phyloP scores from a whole-genome alignment of 1,140 invertebrate species.

The Drosophila nebulosa region DNA sequence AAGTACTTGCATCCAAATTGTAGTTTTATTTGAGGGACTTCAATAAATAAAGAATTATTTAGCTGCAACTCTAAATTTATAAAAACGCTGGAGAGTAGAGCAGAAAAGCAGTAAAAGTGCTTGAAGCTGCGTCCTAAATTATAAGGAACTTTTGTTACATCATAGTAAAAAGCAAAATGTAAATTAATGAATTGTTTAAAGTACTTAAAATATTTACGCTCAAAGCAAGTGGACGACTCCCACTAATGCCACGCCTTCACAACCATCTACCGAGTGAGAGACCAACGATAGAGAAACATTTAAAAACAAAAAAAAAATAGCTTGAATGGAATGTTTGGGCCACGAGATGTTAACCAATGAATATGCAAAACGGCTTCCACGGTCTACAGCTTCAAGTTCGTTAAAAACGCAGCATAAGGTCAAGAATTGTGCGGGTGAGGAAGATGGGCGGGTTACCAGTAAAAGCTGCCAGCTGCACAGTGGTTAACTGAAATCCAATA shows the following conservation, averaged over 20 bases:
- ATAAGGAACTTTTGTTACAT: conserved; percentile 29
- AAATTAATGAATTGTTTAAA: conserved; percentile 77
- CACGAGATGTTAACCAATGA: conserved; percentile 56
- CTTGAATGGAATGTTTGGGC: neutral
- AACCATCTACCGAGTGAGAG: neutral
- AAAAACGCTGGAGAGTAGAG: neutral
- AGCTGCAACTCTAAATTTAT: conserved; percentile 10
- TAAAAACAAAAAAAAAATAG: neutral
- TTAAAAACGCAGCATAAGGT: conserved; percentile 60
- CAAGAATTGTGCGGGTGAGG: conserved; percentile 33
- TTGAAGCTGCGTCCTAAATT: conserved; percentile 12
- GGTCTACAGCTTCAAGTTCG: conserved; percentile 44
- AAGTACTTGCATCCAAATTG: too few species aligned
- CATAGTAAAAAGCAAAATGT: conserved; percentile 53
- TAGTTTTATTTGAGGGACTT: too few species aligned
- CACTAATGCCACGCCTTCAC: neutral
- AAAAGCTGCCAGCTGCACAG: neutral
- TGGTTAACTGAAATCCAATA: neutral
- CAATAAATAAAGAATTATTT: conserved; percentile 11
- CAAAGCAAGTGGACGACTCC: conserved; percentile 55
- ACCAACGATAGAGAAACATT: neutral
- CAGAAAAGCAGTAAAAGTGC: neutral
- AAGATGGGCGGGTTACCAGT: neutral
- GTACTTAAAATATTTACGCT: conserved; percentile 69
- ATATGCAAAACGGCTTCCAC: conserved; percentile 61